phyloP scores from a whole-genome alignment of 2,113 vertebrate genomes.

The Nothobranchius furzeri region DNA sequence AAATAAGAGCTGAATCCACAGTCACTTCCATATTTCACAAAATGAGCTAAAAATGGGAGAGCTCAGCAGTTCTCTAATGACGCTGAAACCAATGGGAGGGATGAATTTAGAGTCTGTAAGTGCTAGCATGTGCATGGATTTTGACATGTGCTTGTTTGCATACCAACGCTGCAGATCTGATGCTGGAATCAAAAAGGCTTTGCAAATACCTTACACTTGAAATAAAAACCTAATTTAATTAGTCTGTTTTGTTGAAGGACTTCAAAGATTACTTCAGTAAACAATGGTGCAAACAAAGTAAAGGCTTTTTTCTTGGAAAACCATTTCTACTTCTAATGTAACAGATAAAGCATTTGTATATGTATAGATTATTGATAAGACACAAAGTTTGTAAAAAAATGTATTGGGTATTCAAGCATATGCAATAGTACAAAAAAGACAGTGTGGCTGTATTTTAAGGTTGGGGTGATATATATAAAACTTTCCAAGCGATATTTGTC shows the following conservation, averaged over 20 bases:
- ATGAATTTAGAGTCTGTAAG: slow-evolving; percentile 51
- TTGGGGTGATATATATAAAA: no score
- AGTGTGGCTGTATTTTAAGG: no score
- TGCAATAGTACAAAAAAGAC: no score
- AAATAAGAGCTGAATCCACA: slow-evolving; percentile 75
- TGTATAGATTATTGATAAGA: no score
- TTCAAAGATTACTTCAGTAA: no score
- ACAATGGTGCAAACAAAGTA: background rate
- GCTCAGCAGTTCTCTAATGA: slow-evolving; percentile 71
- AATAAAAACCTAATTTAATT: background rate
- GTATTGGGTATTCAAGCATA: no score
- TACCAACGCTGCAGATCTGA: background rate
- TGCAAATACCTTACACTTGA: background rate
- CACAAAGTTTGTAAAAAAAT: no score
- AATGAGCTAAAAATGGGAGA: slow-evolving; percentile 62
- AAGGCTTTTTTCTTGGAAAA: background rate
- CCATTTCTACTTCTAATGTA: background rate
- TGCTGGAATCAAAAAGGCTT: background rate
- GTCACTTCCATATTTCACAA: slow-evolving; percentile 68
- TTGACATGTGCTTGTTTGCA: slow-evolving; percentile 35
- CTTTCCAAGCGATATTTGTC: no score
- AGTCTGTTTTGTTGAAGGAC: no score
- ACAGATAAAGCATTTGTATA: background rate
- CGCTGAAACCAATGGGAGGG: slow-evolving; percentile 61
- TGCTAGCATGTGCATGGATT: slow-evolving; percentile 26